These are phyloP conservation scores for Xylocampa areola DNA, from an alignment of 2,888 invertebrate species.

Conservation along the genomic window DNA sequence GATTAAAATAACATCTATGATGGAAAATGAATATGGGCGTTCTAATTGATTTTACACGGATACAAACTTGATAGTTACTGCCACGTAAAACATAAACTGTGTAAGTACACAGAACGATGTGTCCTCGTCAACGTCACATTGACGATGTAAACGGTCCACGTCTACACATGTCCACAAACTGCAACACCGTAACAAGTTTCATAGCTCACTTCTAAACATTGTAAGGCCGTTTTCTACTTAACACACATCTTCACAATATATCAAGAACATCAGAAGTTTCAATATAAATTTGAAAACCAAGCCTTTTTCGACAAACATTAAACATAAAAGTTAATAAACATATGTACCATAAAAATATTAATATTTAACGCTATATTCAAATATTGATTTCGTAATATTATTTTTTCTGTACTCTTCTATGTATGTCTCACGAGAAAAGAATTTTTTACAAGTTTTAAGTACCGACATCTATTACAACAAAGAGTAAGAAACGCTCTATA, in stretches of 20 bases:
- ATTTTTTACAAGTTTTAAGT: slow-evolving; percentile 79
- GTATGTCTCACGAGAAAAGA: slow-evolving; percentile 70
- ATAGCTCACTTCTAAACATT: slow-evolving; percentile 64
- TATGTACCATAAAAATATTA: slow-evolving; percentile 78
- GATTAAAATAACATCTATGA: slow-evolving; percentile 54
- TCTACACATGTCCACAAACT: slow-evolving; percentile 48
- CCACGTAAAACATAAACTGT: slow-evolving; percentile 66
- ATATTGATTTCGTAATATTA: slow-evolving; percentile 75
- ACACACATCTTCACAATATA: slow-evolving; percentile 71
- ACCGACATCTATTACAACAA: slow-evolving; percentile 79
- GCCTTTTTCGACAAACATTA: slow-evolving; percentile 66
- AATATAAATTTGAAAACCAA: slow-evolving; percentile 73
- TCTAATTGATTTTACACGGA: slow-evolving; percentile 42
- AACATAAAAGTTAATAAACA: slow-evolving; percentile 67
- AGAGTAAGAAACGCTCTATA: slow-evolving; percentile 67
- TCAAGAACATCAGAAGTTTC: slow-evolving; percentile 71
- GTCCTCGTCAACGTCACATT: slow-evolving; percentile 25
- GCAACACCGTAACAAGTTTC: slow-evolving; percentile 59
- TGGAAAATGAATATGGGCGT: slow-evolving; percentile 35
- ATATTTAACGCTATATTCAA: slow-evolving; percentile 78
- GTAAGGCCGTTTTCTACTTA: slow-evolving; percentile 72
- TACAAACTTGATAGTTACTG: slow-evolving; percentile 52
- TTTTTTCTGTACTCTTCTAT: slow-evolving; percentile 76
- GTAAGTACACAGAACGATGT: slow-evolving; percentile 57
- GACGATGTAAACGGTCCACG: slow-evolving; percentile 34